Evolutionary conservation across 2,888 invertebrate species (phyloP), one percentile per base, ranked within the genome.

Genomic region (Rhamnusium bicolor): DNA sequence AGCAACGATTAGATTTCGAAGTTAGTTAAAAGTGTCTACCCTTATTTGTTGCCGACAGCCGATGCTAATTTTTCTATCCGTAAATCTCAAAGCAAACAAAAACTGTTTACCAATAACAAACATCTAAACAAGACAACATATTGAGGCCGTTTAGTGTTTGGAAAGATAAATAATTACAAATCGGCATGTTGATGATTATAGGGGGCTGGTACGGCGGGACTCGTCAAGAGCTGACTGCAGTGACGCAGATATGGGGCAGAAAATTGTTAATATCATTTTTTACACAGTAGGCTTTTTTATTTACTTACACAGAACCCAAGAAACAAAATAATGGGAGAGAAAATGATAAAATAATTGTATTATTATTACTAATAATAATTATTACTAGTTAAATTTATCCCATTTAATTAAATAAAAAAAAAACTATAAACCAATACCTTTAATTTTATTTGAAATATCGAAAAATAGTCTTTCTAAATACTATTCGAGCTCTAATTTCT

Each of bases 121-220:
- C 58, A 71, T 66, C 54, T 51, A 66, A 58, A 71, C 65, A 60
- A 65, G 71, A 56, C 65, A 21, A 61, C 60, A 21, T 32, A 27
- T 65, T 32, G 51, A 24, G 58, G 21, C 60, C 60, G 65, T 66
- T 66, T 71, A 40, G 32, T 27, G 47, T 66, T 66, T 66, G 8
- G 58, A 53, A 24, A 65, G 66, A 51, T 56, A 58, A 65, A 58
- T 65, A 58, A 71, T 65, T 47, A 61, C 61, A 61, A 65, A 71
- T 71, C 71, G 65, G 65, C 71, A 29, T 53, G 27, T 51, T 40
- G 56, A 65, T 71, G 71, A 71, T 71, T 71, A 71, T 58, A 71
- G 71, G 65, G 69, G 63, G 47, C 65, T 29, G 47, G 14, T 56
- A 19, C n/a, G 63, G 65, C 71, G 58, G 70, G 47, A 18, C 32